Evolutionary conservation across 2,797 vertebrate species (phyloP).

Genomic region (Microchirus variegatus): DNA sequence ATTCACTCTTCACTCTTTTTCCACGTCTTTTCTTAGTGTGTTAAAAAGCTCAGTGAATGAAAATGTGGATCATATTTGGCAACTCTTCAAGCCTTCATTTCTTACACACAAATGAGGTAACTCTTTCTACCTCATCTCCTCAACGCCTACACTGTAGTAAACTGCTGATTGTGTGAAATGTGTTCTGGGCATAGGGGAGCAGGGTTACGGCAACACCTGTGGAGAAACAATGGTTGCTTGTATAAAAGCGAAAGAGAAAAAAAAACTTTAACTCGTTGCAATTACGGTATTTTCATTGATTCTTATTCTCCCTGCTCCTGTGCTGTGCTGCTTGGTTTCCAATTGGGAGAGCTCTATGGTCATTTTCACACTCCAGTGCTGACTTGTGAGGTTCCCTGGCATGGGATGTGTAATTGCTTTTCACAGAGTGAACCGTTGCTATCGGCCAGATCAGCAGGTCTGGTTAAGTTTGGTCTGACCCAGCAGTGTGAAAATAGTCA

Average conservation of each 20-base stretch:
- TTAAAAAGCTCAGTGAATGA: slow-evolving; percentile 30
- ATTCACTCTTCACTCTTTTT: not conserved
- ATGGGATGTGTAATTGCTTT: slow-evolving; percentile 45
- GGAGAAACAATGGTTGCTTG: slow-evolving; percentile 46
- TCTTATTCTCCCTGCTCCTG: slow-evolving; percentile 16
- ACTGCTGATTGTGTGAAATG: slow-evolving; percentile 62
- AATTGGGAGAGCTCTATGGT: slow-evolving; percentile 20
- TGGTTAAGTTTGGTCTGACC: slow-evolving; percentile 14
- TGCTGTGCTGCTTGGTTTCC: slow-evolving; percentile 15
- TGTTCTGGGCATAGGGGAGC: slow-evolving; percentile 35
- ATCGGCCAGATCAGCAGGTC: slow-evolving; percentile 26
- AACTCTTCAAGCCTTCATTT: slow-evolving; percentile 26
- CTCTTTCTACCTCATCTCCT: slow-evolving; percentile 39
- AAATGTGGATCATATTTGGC: slow-evolving; percentile 42
- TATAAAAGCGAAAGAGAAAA: slow-evolving; percentile 6
- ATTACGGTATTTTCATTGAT: slow-evolving; percentile 28
- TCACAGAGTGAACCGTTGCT: slow-evolving; percentile 33
- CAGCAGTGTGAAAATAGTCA: slow-evolving; percentile 16
- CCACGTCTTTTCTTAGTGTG: slow-evolving; percentile 19
- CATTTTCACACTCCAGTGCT: slow-evolving; percentile 46
- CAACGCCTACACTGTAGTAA: slow-evolving; percentile 33
- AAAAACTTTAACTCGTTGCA: slow-evolving; percentile 4
- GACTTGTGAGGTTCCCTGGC: slow-evolving; percentile 29
- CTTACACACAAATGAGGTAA: slow-evolving; percentile 49
- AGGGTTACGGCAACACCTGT: slow-evolving; percentile 61